phyloP scores from a whole-genome alignment of 2,113 vertebrate genomes.

The Cavia porcellus region DNA sequence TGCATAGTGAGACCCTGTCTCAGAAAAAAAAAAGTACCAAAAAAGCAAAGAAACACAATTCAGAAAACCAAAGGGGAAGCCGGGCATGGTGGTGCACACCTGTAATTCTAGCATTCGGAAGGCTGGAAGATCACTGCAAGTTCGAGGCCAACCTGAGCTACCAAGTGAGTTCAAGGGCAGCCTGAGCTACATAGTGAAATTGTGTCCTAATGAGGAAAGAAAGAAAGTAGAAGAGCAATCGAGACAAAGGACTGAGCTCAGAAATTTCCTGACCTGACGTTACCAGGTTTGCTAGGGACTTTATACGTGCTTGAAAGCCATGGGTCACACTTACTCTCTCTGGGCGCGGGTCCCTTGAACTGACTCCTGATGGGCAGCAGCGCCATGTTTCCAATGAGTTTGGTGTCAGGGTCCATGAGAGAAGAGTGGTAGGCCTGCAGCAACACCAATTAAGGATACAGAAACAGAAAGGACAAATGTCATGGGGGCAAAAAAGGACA shows the following conservation, averaged over 20 bases:
- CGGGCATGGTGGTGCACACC: background rate
- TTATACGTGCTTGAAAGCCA: background rate
- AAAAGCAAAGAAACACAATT: background rate
- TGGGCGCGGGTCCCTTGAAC: conserved; percentile 97
- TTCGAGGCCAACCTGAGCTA: background rate
- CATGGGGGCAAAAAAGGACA: background rate
- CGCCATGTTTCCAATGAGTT: conserved; percentile 97
- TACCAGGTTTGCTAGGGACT: background rate
- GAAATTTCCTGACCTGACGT: background rate
- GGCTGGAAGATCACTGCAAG: background rate
- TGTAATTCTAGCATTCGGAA: background rate
- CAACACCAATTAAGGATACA: background rate
- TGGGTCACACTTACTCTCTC: conserved; percentile 92
- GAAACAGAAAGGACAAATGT: background rate
- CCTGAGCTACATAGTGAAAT: background rate
- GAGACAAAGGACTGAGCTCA: background rate
- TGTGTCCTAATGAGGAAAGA: background rate
- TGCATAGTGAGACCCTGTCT: no score
- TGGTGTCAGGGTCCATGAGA: conserved; percentile 94
- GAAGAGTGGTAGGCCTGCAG: conserved; percentile 97
- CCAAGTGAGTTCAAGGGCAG: background rate
- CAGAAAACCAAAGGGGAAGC: background rate
- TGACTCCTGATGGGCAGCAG: conserved; percentile 96
- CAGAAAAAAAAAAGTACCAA: background rate
- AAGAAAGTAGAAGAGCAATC: background rate